Evolutionary conservation across 37 sponge, comb jelly and placozoan species (phyloP).

Genomic region (Hexactinellida sp.): DNA sequence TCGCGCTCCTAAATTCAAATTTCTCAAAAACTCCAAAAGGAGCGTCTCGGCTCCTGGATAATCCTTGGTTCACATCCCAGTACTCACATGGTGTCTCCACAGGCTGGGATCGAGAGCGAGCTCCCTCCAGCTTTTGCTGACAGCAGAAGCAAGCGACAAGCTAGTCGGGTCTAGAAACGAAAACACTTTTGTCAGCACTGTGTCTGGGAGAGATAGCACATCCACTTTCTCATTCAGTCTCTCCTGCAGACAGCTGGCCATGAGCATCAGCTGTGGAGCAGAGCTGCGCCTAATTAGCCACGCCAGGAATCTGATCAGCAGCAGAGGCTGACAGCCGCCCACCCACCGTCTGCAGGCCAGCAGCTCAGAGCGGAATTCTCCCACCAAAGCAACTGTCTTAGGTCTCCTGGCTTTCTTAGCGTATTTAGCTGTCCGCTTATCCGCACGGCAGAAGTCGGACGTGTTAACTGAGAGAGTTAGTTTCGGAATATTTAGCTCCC

Average conservation of each 20-base stretch:
- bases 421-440: neutral
- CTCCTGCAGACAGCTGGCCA: neutral
- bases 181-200: neutral
- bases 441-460: neutral
- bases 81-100: neutral
- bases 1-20: too few relatives aligned
- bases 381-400: neutral
- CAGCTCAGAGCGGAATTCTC: neutral
- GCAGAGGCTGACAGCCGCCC: neutral
- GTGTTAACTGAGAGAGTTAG: neutral
- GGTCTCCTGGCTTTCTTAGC: neutral
- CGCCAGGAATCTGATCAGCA: neutral
- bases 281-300: neutral
- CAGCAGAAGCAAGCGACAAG: neutral
- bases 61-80: too few relatives aligned
- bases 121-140: neutral
- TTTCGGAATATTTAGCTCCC: neutral
- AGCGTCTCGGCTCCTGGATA: too few relatives aligned
- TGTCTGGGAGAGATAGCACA: neutral
- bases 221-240: neutral
- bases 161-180: neutral
- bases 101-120: neutral
- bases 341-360: neutral
- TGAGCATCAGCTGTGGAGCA: neutral
- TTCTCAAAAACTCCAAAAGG: too few relatives aligned